A percentile compares a stretch with the other conserved stretches of the same genome.
Conservation (phyloP, 1,140 invertebrate species). For the Aphelinus certus region DNA sequence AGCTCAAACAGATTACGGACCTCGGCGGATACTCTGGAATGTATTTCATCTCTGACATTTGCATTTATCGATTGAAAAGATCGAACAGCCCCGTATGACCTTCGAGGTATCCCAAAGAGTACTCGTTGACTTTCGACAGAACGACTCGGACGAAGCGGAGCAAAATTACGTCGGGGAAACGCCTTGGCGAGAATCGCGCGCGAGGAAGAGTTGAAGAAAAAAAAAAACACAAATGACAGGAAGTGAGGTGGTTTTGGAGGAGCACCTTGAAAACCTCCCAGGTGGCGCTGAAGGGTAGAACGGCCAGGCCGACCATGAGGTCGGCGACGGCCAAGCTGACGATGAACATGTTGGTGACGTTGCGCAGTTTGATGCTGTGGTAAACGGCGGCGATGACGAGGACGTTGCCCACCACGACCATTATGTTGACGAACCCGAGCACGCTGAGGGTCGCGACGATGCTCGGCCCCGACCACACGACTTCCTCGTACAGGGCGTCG, state of each 20-base stretch:
- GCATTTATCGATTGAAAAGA: background rate
- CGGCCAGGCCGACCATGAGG: conserved; percentile 87
- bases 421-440: conserved; percentile 83
- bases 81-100: too few relatives aligned
- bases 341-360: conserved; percentile 95
- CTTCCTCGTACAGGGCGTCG: conserved; percentile 76
- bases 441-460: conserved; percentile 79
- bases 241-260: too few relatives aligned
- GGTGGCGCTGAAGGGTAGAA: conserved; percentile 90
- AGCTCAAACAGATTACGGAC: too few relatives aligned
- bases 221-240: too few relatives aligned
- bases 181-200: too few relatives aligned
- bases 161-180: too few relatives aligned
- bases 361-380: conserved; percentile 85
- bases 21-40: too few relatives aligned
- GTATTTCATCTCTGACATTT: background rate
- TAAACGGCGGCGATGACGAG: conserved; percentile 93
- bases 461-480: conserved; percentile 80
- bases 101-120: too few relatives aligned
- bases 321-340: conserved; percentile 93
- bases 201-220: too few relatives aligned
- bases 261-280: conserved; percentile 87
- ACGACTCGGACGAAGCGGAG: too few relatives aligned
- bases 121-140: too few relatives aligned
- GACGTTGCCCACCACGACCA: conserved; percentile 89